A percentile compares a stretch with the other conserved stretches of the same genome.
Conservation (phyloP, 1,140 invertebrate species). For the Formica exsecta region DNA sequence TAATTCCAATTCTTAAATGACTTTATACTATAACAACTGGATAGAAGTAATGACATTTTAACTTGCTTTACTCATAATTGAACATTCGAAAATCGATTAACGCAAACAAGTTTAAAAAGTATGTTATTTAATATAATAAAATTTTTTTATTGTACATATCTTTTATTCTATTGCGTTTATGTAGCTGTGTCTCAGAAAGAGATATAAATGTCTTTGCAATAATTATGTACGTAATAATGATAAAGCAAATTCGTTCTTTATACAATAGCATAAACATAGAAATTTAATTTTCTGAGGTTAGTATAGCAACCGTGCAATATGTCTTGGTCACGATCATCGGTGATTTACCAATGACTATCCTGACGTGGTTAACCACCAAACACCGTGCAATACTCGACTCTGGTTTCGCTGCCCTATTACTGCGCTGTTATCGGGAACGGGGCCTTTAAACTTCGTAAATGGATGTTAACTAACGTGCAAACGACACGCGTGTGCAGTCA, state of each 20-base stretch:
- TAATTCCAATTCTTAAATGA: constrained; percentile 57
- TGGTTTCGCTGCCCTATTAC: constrained; percentile 56
- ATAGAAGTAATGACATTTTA: constrained; percentile 42
- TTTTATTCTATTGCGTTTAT: no score
- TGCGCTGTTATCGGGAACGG: constrained; percentile 23
- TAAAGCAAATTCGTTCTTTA: not conserved
- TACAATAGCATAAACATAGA: not conserved
- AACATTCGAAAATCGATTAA: not conserved
- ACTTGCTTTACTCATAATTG: not conserved
- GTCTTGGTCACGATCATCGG: not conserved
- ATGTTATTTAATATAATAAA: not conserved
- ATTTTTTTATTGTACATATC: not conserved
- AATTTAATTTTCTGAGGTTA: not conserved
- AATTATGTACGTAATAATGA: not conserved
- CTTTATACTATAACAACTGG: constrained; percentile 27
- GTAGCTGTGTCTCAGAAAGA: no score
- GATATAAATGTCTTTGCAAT: not conserved
- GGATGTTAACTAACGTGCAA: constrained; percentile 50
- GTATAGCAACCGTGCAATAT: not conserved
- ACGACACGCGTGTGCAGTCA: constrained; percentile 54
- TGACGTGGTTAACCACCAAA: constrained; percentile 20
- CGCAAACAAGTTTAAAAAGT: not conserved
- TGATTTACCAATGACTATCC: constrained; percentile 17
- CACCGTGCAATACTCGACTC: not conserved
- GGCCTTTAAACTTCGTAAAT: constrained; percentile 54